Evolutionary conservation across 2,888 invertebrate species (phyloP).

Genomic region (Nipponacmea schrenckii): DNA sequence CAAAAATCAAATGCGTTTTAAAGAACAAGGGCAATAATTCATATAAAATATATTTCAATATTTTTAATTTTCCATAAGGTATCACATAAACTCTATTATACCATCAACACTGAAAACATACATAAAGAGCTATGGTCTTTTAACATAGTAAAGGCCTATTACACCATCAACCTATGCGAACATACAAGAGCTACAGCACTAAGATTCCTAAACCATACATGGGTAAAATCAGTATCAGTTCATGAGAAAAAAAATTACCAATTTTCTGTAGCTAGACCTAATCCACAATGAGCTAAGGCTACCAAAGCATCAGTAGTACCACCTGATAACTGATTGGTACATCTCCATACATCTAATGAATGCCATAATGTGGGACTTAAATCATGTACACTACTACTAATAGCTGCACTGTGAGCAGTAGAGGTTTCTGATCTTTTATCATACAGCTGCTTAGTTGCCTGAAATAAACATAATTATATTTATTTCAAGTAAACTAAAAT

Average conservation of each 20-base stretch:
- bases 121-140: not conserved
- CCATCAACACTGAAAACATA: slow-evolving; percentile 20
- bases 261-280: slow-evolving; percentile 61
- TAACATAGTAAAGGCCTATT: slow-evolving; percentile 54
- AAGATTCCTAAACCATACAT: slow-evolving; percentile 53
- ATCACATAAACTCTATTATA: no score
- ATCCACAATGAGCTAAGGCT: slow-evolving; percentile 60
- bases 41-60: no score
- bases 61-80: no score
- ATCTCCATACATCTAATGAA: slow-evolving; percentile 67
- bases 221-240: not conserved
- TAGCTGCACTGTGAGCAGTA: slow-evolving; percentile 50
- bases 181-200: slow-evolving; percentile 58
- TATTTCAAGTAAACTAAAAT: no score
- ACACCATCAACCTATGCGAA: slow-evolving; percentile 58
- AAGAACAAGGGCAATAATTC: no score
- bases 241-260: slow-evolving; percentile 47
- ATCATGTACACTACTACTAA: slow-evolving; percentile 66
- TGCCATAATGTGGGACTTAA: slow-evolving; percentile 67
- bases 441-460: slow-evolving; percentile 33
- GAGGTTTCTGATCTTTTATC: slow-evolving; percentile 26
- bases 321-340: slow-evolving; percentile 57
- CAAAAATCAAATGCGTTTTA: no score
- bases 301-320: slow-evolving; percentile 57
- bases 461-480: not conserved